Conservation (phyloP, 2,113 vertebrate species). For the Formicarius rufipectus region DNA sequence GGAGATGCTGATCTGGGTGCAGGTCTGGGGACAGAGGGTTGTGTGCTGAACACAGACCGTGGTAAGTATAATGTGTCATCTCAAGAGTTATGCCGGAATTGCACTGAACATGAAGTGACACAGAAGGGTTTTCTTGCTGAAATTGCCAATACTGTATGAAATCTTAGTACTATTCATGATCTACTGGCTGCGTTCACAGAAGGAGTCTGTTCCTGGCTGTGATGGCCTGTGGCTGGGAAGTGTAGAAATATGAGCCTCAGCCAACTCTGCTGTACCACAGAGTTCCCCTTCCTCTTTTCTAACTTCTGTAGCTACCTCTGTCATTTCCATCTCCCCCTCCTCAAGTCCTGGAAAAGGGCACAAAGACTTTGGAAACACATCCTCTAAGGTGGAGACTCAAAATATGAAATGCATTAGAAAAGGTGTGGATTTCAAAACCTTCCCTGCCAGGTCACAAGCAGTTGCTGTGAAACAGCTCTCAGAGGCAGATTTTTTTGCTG, state of each 20-base stretch:
- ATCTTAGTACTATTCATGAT: not conserved
- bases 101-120: not conserved
- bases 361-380: not conserved
- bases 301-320: not conserved
- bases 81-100: not conserved
- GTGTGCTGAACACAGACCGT: accelerated
- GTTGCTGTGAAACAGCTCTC: not conserved
- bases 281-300: not conserved
- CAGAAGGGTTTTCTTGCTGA: not conserved
- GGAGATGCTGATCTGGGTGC: not conserved
- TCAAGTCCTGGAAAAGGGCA: not conserved
- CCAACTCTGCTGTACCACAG: not conserved
- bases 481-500: not conserved
- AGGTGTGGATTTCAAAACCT: not conserved
- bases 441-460: not conserved
- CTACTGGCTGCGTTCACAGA: not conserved
- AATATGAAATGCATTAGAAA: not conserved
- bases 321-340: not conserved
- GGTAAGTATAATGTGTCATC: not conserved
- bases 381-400: not conserved
- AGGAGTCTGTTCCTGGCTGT: not conserved
- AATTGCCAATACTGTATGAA: not conserved
- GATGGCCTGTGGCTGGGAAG: not conserved
- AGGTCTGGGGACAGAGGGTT: not conserved
- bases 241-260: not conserved